Evolutionary conservation across 2,797 vertebrate species (phyloP).

Genomic region (Galago senegalensis): DNA sequence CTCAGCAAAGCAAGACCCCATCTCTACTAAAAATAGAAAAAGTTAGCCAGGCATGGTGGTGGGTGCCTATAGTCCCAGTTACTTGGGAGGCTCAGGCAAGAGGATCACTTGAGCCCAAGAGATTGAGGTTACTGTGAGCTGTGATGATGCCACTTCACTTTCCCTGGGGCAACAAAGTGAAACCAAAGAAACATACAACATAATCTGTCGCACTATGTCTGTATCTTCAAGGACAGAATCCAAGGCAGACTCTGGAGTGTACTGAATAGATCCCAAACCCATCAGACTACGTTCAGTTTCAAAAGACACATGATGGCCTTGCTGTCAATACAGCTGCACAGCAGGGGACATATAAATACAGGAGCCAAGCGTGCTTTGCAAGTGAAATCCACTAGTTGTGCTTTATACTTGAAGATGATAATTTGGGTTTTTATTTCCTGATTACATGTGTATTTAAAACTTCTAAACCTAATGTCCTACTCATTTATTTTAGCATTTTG

Average conservation of each 20-base stretch:
- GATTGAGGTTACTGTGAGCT: no score
- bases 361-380: background rate
- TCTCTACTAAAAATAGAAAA: no score
- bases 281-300: background rate
- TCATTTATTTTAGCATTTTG: slow-evolving; percentile 41
- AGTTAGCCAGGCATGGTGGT: no score
- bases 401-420: background rate
- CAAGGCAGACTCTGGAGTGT: background rate
- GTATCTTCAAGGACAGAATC: background rate
- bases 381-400: background rate
- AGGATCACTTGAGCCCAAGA: no score
- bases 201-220: background rate
- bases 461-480: background rate
- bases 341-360: background rate
- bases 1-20: no score
- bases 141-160: no score
- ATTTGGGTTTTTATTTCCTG: background rate
- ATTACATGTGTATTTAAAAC: background rate
- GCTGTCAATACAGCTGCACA: no score
- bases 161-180: no score
- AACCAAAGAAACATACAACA: background rate
- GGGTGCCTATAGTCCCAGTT: no score
- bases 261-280: background rate
- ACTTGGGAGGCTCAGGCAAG: no score
- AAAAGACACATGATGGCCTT: background rate